A percentile compares a stretch with the other conserved stretches of the same genome.
These are phyloP conservation scores for Toxotes chatareus DNA, from an alignment of 2,113 vertebrate species.

Conservation along the genomic window DNA sequence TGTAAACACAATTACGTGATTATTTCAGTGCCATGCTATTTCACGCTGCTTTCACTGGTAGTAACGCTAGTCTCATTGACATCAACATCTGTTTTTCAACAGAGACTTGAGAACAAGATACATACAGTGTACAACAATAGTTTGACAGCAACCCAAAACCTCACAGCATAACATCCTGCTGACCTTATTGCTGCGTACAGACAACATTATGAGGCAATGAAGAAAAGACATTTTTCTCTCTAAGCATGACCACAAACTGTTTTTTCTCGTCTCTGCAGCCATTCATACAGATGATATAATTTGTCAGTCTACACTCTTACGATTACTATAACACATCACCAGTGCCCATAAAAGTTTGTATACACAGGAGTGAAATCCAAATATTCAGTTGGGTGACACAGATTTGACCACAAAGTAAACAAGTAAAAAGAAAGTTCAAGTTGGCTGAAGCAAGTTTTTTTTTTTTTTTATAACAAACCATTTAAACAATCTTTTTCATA, in stretches of 20 bases:
- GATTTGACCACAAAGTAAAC: neutral
- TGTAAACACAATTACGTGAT: neutral
- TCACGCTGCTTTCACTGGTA: neutral
- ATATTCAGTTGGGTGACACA: neutral
- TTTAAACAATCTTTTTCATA: neutral
- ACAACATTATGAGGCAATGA: neutral
- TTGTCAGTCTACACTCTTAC: neutral
- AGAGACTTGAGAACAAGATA: neutral
- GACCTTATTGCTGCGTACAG: constrained; percentile 30
- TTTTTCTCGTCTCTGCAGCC: neutral
- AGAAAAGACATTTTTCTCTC: neutral
- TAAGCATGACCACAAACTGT: neutral
- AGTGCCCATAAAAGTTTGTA: neutral
- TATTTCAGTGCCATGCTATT: neutral
- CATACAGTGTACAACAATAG: neutral
- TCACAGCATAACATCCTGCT: constrained; percentile 39
- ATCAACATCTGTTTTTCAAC: no score
- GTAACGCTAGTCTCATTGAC: no score
- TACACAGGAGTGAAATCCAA: neutral
- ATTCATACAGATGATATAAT: neutral
- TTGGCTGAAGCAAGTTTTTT: no score
- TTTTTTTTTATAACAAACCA: no score
- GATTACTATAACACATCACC: neutral
- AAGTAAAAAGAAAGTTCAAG: no score
- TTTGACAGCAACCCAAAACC: constrained; percentile 20